phyloP scores from a whole-genome alignment of 2,113 vertebrate species.

The Brachypodius melanocephalos region DNA sequence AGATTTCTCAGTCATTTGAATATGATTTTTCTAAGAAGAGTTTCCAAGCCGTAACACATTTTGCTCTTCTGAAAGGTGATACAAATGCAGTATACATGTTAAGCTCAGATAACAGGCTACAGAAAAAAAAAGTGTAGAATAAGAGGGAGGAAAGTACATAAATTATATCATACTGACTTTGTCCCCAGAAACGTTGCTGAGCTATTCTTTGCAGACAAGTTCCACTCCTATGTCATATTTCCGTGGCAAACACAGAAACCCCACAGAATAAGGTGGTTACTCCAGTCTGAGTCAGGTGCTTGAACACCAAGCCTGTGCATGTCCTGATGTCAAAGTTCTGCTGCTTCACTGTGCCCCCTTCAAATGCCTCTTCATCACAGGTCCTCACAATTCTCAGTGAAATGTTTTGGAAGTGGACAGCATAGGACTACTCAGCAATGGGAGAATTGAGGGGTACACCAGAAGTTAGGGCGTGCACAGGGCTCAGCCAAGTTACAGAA shows the following conservation, averaged over 20 bases:
- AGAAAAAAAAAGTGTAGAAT: neutral
- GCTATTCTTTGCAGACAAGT: neutral
- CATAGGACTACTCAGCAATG: accelerated
- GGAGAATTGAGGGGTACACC: neutral
- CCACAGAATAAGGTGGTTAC: accelerated
- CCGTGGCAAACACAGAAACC: neutral
- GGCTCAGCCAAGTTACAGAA: neutral
- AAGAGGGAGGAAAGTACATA: neutral
- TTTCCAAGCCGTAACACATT: neutral
- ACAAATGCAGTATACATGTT: accelerated
- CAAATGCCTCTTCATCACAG: accelerated
- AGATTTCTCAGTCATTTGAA: neutral
- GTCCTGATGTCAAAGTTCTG: neutral
- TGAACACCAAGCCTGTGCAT: neutral
- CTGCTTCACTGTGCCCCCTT: neutral
- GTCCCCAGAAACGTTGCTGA: neutral
- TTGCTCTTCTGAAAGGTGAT: neutral
- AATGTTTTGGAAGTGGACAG: accelerated
- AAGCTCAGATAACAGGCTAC: neutral
- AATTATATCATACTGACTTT: neutral
- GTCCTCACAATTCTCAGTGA: neutral
- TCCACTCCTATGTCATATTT: neutral
- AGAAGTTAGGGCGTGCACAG: neutral
- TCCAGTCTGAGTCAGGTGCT: neutral
- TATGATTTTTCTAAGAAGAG: neutral